phyloP scores from a whole-genome alignment of 2,888 invertebrate genomes.

The Hemaris fuciformis region DNA sequence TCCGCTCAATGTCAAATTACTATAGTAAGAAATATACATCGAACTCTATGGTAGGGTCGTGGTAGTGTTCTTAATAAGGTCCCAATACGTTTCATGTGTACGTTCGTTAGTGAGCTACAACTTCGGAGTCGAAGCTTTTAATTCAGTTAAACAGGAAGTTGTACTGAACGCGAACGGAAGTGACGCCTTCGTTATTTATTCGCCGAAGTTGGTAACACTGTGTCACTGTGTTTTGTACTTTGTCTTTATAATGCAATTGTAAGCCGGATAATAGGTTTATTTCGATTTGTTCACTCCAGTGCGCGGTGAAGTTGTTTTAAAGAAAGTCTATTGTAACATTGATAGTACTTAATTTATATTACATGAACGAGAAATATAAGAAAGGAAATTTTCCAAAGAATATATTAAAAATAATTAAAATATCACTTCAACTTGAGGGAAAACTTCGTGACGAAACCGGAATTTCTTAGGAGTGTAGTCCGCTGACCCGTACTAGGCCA shows the following conservation, averaged over 20 bases:
- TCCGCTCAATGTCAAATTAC: too few relatives aligned
- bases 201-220: slow-evolving; percentile 20
- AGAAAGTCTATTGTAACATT: background rate
- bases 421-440: too few relatives aligned
- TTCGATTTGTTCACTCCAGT: background rate
- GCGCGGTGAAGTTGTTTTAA: background rate
- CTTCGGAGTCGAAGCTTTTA: slow-evolving; percentile 63
- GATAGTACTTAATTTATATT: background rate
- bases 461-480: too few relatives aligned
- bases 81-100: slow-evolving; percentile 31
- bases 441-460: too few relatives aligned
- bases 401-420: too few relatives aligned
- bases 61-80: slow-evolving; percentile 35
- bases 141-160: slow-evolving; percentile 66
- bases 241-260: slow-evolving; percentile 12
- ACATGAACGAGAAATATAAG: too few relatives aligned
- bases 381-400: too few relatives aligned
- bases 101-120: slow-evolving; percentile 69
- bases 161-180: slow-evolving; percentile 42
- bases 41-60: slow-evolving; percentile 8
- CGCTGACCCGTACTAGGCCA: too few relatives aligned
- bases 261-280: background rate
- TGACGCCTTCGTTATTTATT: slow-evolving; percentile 35
- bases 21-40: too few relatives aligned
- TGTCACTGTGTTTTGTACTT: slow-evolving; percentile 16